Percentiles rank a stretch among this genome's conserved stretches.
These are phyloP conservation scores for Lysandra bellargus DNA, from an alignment of 2,888 invertebrate species.

Conservation along the genomic window DNA sequence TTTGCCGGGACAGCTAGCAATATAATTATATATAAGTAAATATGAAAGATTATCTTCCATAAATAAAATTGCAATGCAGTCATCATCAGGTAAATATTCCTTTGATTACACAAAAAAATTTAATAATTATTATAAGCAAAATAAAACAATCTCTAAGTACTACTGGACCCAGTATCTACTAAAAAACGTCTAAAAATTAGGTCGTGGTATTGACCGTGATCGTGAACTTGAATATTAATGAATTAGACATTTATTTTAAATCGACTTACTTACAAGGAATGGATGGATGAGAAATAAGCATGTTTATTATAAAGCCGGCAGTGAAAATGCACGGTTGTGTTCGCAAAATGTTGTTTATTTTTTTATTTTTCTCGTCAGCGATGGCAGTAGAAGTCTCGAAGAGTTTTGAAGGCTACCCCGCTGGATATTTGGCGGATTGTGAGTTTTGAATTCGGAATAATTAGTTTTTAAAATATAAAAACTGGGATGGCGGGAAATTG, in stretches of 20 bases:
- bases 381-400: neutral
- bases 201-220: neutral
- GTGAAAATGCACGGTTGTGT: neutral
- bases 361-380: neutral
- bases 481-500: too few species aligned
- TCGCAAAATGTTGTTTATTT: neutral
- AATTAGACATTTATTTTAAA: neutral
- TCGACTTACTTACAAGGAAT: neutral
- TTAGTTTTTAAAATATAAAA: too few species aligned
- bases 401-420: neutral
- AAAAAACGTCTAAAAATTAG: neutral
- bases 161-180: too few species aligned
- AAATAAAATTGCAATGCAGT: too few species aligned
- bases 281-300: neutral
- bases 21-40: too few species aligned
- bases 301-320: neutral
- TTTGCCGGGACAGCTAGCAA: too few species aligned
- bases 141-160: too few species aligned
- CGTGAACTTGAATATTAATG: neutral
- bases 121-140: too few species aligned
- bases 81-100: too few species aligned
- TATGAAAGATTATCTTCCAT: too few species aligned
- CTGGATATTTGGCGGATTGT: conserved; percentile 2
- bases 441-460: neutral
- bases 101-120: too few species aligned